Conservation (phyloP, 2,888 invertebrate species). For the Tetanocera ferruginea region DNA sequence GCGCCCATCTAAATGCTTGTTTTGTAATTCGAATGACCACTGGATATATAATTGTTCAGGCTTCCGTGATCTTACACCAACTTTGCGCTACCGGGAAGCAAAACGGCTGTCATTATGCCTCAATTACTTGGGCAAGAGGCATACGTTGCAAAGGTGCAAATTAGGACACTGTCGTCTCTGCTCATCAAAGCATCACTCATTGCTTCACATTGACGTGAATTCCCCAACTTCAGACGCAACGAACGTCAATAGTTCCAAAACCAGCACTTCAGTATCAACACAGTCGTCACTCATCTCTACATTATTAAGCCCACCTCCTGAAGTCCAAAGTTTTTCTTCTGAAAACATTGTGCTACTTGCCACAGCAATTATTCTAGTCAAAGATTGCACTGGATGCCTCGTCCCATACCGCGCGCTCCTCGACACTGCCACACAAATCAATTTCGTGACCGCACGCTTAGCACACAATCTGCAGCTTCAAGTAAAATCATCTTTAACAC, state of each 20-base stretch:
- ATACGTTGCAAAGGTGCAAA: slow-evolving; percentile 39
- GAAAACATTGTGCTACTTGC: not conserved
- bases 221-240: not conserved
- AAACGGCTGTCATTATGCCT: not conserved
- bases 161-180: slow-evolving; percentile 11
- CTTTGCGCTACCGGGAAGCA: not conserved
- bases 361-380: not conserved
- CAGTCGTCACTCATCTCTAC: no score
- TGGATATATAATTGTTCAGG: not conserved
- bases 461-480: not conserved
- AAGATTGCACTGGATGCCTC: not conserved
- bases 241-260: not conserved
- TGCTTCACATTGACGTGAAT: not conserved
- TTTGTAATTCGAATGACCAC: not conserved
- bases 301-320: not conserved
- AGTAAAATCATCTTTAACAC: not conserved
- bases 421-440: not conserved
- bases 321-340: not conserved
- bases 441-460: not conserved
- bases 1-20: no score
- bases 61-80: not conserved
- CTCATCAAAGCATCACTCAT: not conserved
- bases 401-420: not conserved
- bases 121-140: not conserved
- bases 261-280: not conserved